Evolutionary conservation across 2,888 invertebrate genomes (phyloP).

Genomic region (Rhogogaster chlorosoma): DNA sequence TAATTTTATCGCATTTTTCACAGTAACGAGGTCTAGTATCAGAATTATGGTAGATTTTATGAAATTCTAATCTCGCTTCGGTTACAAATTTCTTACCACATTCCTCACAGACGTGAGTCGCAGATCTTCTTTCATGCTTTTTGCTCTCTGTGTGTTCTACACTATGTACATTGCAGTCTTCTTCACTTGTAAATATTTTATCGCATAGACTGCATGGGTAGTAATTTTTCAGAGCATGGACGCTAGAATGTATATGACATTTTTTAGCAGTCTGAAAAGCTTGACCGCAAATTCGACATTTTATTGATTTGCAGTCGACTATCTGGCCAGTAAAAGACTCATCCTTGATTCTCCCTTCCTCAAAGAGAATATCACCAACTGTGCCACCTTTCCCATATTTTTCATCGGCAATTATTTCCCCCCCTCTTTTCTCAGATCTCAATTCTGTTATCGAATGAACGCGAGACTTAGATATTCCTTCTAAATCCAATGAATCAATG

Average conservation of each 20-base stretch:
- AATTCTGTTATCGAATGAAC: not conserved
- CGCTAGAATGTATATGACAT: slow-evolving; percentile 25
- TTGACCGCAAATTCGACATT: not conserved
- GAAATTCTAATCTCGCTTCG: slow-evolving; percentile 57
- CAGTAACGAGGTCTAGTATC: slow-evolving; percentile 49
- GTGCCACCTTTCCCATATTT: not conserved
- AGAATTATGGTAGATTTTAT: slow-evolving; percentile 54
- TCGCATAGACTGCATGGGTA: slow-evolving; percentile 50
- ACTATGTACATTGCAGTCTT: slow-evolving; percentile 27
- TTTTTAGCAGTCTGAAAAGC: slow-evolving; percentile 20
- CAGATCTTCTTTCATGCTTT: slow-evolving; percentile 36
- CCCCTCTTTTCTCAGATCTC: not conserved
- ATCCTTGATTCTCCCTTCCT: not conserved
- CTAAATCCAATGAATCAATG: not conserved
- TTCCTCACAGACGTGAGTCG: slow-evolving; percentile 50
- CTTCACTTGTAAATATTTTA: slow-evolving; percentile 5
- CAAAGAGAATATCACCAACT: not conserved
- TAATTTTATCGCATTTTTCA: slow-evolving; percentile 51
- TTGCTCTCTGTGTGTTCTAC: slow-evolving; percentile 7
- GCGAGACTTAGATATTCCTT: not conserved
- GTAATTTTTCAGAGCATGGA: slow-evolving; percentile 26
- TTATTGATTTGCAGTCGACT: not conserved
- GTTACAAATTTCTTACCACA: slow-evolving; percentile 59
- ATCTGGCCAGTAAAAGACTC: not conserved
- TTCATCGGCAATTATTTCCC: not conserved